phyloP scores from a whole-genome alignment of 2,113 vertebrate species.

The Anarrhichthys ocellatus region DNA sequence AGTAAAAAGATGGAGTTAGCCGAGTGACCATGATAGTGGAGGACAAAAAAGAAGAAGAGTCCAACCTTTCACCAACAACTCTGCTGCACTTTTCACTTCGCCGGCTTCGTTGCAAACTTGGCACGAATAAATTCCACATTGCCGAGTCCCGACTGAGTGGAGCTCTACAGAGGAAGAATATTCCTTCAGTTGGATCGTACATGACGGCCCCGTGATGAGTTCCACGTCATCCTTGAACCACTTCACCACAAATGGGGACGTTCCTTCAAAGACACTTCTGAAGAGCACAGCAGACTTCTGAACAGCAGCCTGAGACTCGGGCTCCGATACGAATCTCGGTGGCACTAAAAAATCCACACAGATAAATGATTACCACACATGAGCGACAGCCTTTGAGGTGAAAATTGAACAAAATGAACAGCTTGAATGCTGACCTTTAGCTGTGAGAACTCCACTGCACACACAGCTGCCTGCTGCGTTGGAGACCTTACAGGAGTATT shows the following conservation, averaged over 20 bases:
- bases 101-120: slow-evolving; percentile 93
- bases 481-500: slow-evolving; percentile 89
- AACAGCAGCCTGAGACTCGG: slow-evolving; percentile 86
- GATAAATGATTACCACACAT: slow-evolving; percentile 46
- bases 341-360: slow-evolving; percentile 84
- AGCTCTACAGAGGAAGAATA: slow-evolving; percentile 90
- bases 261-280: slow-evolving; percentile 90
- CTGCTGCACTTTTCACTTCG: slow-evolving; percentile 87
- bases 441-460: slow-evolving; percentile 89
- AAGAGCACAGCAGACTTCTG: slow-evolving; percentile 91
- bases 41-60: slow-evolving; percentile 58
- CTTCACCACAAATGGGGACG: slow-evolving; percentile 90
- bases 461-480: slow-evolving; percentile 90
- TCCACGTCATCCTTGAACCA: slow-evolving; percentile 94
- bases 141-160: slow-evolving; percentile 86
- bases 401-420: neutral
- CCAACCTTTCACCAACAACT: slow-evolving; percentile 87
- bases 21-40: slow-evolving; percentile 2
- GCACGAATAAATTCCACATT: slow-evolving; percentile 90
- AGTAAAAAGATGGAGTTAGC: slow-evolving; percentile 49
- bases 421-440: slow-evolving; percentile 89
- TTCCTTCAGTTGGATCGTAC: slow-evolving; percentile 87
- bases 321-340: slow-evolving; percentile 89
- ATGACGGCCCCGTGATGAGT: slow-evolving; percentile 87
- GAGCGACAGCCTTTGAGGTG: neutral